A percentile compares a stretch with the other conserved stretches of the same genome.
Conservation (phyloP, 2,888 invertebrate species). For the Diaprepes abbreviatus region DNA sequence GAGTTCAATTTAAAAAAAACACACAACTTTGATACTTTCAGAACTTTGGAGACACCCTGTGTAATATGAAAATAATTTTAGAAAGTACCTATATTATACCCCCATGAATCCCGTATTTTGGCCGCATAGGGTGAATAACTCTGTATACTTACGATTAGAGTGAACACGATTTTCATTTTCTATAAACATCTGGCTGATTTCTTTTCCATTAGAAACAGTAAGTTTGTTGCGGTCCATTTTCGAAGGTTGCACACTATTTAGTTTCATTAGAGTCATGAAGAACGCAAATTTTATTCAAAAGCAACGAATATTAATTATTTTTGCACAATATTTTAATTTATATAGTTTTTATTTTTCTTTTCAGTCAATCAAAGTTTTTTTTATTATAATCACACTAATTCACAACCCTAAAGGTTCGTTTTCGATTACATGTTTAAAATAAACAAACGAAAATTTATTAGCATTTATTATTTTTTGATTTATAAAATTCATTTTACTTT, state of each 20-base stretch:
- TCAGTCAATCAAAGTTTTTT: not conserved
- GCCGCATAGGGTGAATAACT: too few relatives aligned
- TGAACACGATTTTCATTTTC: constrained; percentile 58
- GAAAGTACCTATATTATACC: too few relatives aligned
- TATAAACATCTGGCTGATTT: constrained; percentile 61
- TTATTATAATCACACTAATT: not conserved
- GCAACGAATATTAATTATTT: not conserved
- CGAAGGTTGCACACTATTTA: constrained; percentile 33
- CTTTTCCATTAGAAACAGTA: constrained; percentile 50
- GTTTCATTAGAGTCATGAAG: constrained; percentile 43
- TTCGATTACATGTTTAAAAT: too few relatives aligned
- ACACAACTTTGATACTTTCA: too few relatives aligned
- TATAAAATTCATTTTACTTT: too few relatives aligned
- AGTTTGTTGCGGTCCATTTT: constrained; percentile 58
- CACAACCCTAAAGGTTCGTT: not conserved
- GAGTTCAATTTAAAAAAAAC: too few relatives aligned
- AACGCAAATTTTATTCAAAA: not conserved
- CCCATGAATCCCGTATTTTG: too few relatives aligned
- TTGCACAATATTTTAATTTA: not conserved
- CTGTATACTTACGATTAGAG: constrained; percentile 27
- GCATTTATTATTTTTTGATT: too few relatives aligned
- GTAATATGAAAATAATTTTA: too few relatives aligned
- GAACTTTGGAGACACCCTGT: too few relatives aligned
- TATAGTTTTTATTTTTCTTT: not conserved
- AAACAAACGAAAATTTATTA: too few relatives aligned